These are phyloP conservation scores for Megaceryle torquata DNA, from an alignment of 2,113 vertebrate genomes.

Conservation along the genomic window DNA sequence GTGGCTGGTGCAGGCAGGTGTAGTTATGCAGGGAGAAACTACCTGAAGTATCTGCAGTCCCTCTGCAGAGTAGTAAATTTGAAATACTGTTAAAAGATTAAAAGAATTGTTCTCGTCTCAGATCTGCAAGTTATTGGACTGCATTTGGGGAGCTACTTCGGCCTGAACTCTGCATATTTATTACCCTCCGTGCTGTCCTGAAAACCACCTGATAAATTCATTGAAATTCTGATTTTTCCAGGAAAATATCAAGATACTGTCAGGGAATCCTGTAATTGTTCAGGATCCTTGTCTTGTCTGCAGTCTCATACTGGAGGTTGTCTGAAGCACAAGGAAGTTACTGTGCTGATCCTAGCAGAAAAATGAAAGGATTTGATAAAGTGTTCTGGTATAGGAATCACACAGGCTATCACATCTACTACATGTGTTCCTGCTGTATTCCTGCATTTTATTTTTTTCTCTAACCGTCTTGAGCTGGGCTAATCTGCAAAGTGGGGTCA, in stretches of 20 bases:
- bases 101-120: background rate
- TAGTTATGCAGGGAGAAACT: background rate
- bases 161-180: background rate
- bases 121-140: background rate
- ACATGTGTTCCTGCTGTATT: background rate
- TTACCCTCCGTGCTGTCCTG: background rate
- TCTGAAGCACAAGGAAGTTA: background rate
- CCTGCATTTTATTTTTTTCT: background rate
- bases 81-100: background rate
- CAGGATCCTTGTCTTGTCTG: background rate
- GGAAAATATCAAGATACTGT: background rate
- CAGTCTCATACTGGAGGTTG: background rate
- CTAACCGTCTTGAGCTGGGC: background rate
- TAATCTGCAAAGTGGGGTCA: background rate
- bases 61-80: background rate
- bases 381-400: background rate
- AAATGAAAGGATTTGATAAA: background rate
- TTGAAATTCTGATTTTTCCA: background rate
- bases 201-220: background rate
- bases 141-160: background rate
- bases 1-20: background rate
- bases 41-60: background rate
- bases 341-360: background rate
- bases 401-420: background rate
- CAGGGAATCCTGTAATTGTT: background rate